Evolutionary conservation across 2,888 invertebrate genomes (phyloP).

Genomic region (Cerastis leucographa): DNA sequence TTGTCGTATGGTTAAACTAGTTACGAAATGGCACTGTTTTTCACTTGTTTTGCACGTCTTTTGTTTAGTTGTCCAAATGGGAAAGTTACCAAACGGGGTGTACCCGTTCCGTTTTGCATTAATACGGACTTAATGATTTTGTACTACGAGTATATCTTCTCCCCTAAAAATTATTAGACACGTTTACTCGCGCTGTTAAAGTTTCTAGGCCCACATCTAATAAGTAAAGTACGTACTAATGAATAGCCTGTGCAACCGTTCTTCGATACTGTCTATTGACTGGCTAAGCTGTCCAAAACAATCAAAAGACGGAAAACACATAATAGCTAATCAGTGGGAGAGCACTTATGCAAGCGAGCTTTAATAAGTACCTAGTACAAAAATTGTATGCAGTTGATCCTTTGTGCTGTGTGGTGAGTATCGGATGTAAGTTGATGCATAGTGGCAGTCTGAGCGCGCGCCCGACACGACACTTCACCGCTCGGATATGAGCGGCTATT

Average conservation of each 20-base stretch:
- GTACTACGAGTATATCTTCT: too few relatives aligned
- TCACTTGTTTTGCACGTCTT: too few relatives aligned
- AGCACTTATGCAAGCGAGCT: slow-evolving; percentile 13
- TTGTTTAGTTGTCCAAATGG: too few relatives aligned
- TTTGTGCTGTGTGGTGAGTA: slow-evolving; percentile 36
- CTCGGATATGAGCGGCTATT: slow-evolving; percentile 88
- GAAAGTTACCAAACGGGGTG: too few relatives aligned
- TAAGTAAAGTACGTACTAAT: slow-evolving; percentile 11
- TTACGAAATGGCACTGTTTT: too few relatives aligned
- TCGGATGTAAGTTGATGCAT: slow-evolving; percentile 52
- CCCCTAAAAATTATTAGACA: not conserved
- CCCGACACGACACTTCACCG: slow-evolving; percentile 77
- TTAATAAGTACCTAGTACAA: slow-evolving; percentile 20
- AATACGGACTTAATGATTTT: too few relatives aligned
- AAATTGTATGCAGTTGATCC: slow-evolving; percentile 34
- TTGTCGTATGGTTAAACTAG: too few relatives aligned
- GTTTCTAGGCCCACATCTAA: not conserved
- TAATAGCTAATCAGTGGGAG: slow-evolving; percentile 21
- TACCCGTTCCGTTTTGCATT: too few relatives aligned
- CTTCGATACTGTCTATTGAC: not conserved
- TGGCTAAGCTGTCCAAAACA: slow-evolving; percentile 2
- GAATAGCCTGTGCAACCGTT: slow-evolving; percentile 1
- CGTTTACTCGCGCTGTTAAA: not conserved
- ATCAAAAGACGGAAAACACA: slow-evolving; percentile 13
- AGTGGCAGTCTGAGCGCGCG: slow-evolving; percentile 44